Evolutionary conservation across 2,797 vertebrate genomes (phyloP), one percentile per base, ranked within the genome.

Genomic region (Phylloscopus collybita): DNA sequence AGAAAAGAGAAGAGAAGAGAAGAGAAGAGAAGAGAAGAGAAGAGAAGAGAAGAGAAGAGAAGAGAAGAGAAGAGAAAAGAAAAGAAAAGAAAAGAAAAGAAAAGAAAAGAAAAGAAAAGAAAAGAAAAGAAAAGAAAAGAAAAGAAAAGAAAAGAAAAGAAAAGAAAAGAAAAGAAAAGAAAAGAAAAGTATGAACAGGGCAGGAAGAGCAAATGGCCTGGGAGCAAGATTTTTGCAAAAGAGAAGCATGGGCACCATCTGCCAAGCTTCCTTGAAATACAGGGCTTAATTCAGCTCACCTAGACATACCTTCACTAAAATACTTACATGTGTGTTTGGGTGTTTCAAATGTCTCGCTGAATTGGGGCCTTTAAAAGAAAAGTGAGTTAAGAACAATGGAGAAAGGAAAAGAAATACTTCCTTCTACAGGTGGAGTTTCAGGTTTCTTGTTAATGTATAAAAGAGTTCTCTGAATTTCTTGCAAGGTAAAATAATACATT

Each of bases 361-460:
- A 93, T 42, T 91, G 85, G 36, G 66, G 29, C 62, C 45, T 79
- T 92, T 91, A 78, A 93, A 88, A 86, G 51, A 90, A 75, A 94
- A 93, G 70, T 92, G 70, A 84, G 61, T 95, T 71, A 81, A 79
- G 91, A 91, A 93, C 88, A 94, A 96, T 91, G 64, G 86, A 59
- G 88, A 89, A 90, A 88, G 88, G 72, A 78, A 86, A 95, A 95
- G 22, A 90, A 96, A 88, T 84, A 29, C 59, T 93, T 94, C 80
- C 82, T 94, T 65, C 57, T 95, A 29, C 87, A 96, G 92, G 93
- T 96, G 91, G 73, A 71, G 92, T 96, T 92, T 95, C 69, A 66
- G 59, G 69, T 94, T 92, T 93, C 80, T 88, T 71, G 44, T 80
- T 85, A 88, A 79, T 80, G 36, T 73, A 91, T 67, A 54, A 53